phyloP scores from a whole-genome alignment of 2,888 invertebrate genomes.

The Altica lythri region DNA sequence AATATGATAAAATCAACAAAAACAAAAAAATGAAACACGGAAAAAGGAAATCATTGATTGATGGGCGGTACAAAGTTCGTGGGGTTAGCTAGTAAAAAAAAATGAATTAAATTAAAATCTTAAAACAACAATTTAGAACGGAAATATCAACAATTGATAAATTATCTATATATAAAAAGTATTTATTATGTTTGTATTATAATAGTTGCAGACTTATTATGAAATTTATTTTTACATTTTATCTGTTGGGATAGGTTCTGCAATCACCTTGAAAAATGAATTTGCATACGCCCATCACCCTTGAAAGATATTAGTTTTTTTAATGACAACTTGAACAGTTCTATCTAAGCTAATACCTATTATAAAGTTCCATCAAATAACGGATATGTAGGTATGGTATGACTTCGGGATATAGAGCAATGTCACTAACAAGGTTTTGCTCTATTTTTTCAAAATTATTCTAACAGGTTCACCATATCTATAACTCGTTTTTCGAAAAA shows the following conservation, averaged over 20 bases:
- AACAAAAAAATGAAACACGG: too few species aligned
- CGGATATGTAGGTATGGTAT: conserved; percentile 15
- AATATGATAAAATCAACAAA: too few species aligned
- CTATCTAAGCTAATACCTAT: conserved; percentile 3
- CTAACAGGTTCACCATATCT: too few species aligned
- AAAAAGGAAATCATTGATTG: too few species aligned
- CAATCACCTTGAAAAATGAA: conserved; percentile 13
- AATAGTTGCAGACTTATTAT: too few species aligned
- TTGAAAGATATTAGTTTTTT: conserved; percentile 22
- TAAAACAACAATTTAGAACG: too few species aligned
- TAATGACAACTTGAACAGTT: conserved; percentile 15
- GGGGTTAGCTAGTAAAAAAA: too few species aligned
- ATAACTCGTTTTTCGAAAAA: neutral
- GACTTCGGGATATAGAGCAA: conserved; percentile 20
- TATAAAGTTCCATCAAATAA: conserved; percentile 10
- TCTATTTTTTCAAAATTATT: conserved; percentile 22
- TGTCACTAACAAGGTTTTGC: conserved; percentile 19
- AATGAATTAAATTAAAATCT: too few species aligned
- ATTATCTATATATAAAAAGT: too few species aligned
- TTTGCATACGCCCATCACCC: conserved; percentile 23
- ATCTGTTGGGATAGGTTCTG: conserved; percentile 23
- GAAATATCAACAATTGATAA: too few species aligned
- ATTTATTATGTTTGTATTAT: too few species aligned
- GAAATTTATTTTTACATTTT: conserved; percentile 17
- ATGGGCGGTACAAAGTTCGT: too few species aligned